Base-by-base conservation (phyloP, 2,888 invertebrate species). In the Drosophila hamatofila region DNA sequence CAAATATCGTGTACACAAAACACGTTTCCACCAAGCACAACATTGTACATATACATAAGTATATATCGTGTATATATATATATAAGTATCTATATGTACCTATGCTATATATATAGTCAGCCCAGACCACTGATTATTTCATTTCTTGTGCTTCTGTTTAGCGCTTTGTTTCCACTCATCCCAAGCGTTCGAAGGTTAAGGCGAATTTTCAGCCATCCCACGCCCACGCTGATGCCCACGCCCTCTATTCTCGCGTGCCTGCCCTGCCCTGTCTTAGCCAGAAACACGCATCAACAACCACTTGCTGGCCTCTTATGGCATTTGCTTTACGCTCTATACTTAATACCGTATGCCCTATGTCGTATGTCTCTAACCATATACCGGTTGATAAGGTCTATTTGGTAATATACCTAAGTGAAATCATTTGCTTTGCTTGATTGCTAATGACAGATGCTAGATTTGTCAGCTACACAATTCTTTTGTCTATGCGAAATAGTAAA, bases 181-280 rank as follows among this genome's bases (percentile, higher is more conserved):
- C 67, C 81, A 81, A 88, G 87, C 60, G 42, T 21, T 62, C 67
- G 78, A 81, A 88, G 89, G 78, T 78, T 80, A 80, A 62, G 69
- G 71, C 60, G 49, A 25, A 56, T 48, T 46, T 61, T 25, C 44
- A 59, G 30, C 59, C 57, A 46, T 16, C 21, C 44, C 48, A 18
- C 27, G 18, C 48, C 48, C 54, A 16, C 35, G 35, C 14, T 33
- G 18, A 35, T 7, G 35, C 12, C 11, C 37, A n/a, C 44, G 44
- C 21, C 62, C 59, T 37, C 11, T 8, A 35, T 21, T 16, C 42
- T 54, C 55, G 64, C 49, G 49, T 65, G 51, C 18, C 37, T 37
- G 23, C 23, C 18, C 37, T 37, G 23, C 23, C 42, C 21, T 37
- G 37, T 41, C 27, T 23, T 41, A 33, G 39, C 51, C 56, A 48